phyloP scores from a whole-genome alignment of 2,797 vertebrate genomes.

The Sebastolobus altivelis region DNA sequence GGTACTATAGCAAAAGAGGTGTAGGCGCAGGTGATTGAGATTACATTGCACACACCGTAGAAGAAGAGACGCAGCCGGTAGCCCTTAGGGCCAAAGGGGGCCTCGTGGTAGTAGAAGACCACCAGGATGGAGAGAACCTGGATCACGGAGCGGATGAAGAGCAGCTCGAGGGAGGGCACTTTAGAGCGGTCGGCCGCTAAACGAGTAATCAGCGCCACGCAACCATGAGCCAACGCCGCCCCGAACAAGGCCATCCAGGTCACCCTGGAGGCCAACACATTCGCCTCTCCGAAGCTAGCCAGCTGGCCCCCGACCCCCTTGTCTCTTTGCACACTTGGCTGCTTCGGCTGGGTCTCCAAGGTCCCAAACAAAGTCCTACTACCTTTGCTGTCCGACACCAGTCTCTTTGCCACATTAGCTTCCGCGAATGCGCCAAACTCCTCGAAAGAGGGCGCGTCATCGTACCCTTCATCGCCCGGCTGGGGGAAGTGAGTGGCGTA shows the following conservation, averaged over 20 bases:
- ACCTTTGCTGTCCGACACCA: slow-evolving; percentile 86
- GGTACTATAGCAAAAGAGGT: slow-evolving; percentile 98
- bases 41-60: slow-evolving; percentile 97
- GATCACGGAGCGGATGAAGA: slow-evolving; percentile 97
- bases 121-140: slow-evolving; percentile 94
- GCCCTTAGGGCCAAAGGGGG: slow-evolving; percentile 95
- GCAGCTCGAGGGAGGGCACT: slow-evolving; percentile 96
- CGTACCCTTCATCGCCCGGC: slow-evolving; percentile 93
- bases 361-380: slow-evolving; percentile 94
- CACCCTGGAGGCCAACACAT: slow-evolving; percentile 90
- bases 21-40: slow-evolving; percentile 98
- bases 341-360: slow-evolving; percentile 86
- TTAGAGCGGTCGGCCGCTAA: slow-evolving; percentile 95
- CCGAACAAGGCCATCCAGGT: slow-evolving; percentile 96
- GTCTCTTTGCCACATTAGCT: slow-evolving; percentile 89
- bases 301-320: slow-evolving; percentile 86
- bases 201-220: slow-evolving; percentile 95
- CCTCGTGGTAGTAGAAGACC: slow-evolving; percentile 93
- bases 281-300: slow-evolving; percentile 91
- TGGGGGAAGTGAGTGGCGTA: slow-evolving; percentile 97
- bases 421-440: slow-evolving; percentile 91
- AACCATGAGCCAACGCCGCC: slow-evolving; percentile 94
- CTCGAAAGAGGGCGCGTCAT: slow-evolving; percentile 91
- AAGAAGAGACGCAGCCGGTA: slow-evolving; percentile 95
- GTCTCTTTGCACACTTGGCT: slow-evolving; percentile 75